Evolutionary conservation across 2,888 invertebrate genomes (phyloP), one percentile per base, ranked within the genome.

Genomic region (Melanophora roralis): DNA sequence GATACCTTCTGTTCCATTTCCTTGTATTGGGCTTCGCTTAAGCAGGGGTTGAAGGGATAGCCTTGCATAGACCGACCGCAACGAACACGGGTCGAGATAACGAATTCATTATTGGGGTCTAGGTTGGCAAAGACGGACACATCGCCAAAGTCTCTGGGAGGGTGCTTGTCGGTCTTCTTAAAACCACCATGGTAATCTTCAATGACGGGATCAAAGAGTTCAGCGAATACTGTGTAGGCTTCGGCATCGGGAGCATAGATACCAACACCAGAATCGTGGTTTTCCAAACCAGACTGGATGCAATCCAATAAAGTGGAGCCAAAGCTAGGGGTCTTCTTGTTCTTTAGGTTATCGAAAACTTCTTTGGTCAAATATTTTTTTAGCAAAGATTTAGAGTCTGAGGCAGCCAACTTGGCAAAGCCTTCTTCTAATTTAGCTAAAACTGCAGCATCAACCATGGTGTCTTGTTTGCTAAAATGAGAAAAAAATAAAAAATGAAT

Each of bases 241-340:
- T 98, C 98, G 82, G 98, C 98, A 90, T 98, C 98, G 78, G 98
- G 98, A 76, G 98, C 98, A 90, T 98, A 98, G 92, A 98, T 96
- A 89, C 98, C 98, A 83, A 98, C 96, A 87, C 98, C 97, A 83
- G 97, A 97, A 91, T 98, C 98, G 90, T 95, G 94, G 91, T 99
- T 98, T 92, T 97, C 97, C 89, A 97, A 92, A 96, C 97, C 98
- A 86, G 98, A 98, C 91, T 97, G 98, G 90, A 98, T 96, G 88
- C 96, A 95, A 91, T 98, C 98, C 89, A 97, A 92, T 82, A 98
- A 94, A 80, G 96, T 95, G 81, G 98, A 97, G 85, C 97, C 97
- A 90, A 98, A 97, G 84, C 95, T 94, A 82, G 90, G 90, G 82
- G 98, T 98, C 92, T 97, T 97, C 93, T 95, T 95, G 91, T 93